Base-by-base conservation (phyloP, 2,113 vertebrate genomes). In the Pterocles gutturalis region DNA sequence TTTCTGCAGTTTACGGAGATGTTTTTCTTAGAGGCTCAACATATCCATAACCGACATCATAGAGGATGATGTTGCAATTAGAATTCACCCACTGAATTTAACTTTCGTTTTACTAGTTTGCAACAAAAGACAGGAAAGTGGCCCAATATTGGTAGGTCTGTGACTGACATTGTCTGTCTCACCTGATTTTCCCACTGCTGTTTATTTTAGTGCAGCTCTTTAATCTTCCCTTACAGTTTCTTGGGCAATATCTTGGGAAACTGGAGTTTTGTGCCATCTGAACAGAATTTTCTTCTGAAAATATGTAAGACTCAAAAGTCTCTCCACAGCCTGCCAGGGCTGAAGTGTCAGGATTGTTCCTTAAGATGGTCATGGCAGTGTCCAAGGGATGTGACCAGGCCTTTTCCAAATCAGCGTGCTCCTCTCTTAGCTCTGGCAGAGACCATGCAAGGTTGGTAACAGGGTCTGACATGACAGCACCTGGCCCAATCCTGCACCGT, bases 81-180 rank as follows among this genome's bases (percentile, higher is more conserved):
- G 93, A 90, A 54, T n/a, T 25, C 45, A 45, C 75, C 41, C 66
- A 53, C 33, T 75, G 76, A 83, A 79, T 70, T 67, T 90, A 86
- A 80, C 38, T 75, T 83, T 76, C 3, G 0, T 83, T 94, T 92
- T 70, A 76, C 76, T 65, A 72, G 53, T 91, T 69, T 64, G 34
- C 29, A 61, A 49, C 46, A 45, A 81, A 54, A 90, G 15, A 48
- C n/a, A 89, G 95, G 84, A 96, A 96, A 83, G 46, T 94, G 93
- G 88, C 66, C 36, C 71, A 93, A 64, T 53, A n/a, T 45, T 29
- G 33, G 25, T 66, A 41, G 9, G 25, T 90, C 93, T 81, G 41
- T 82, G 73, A n/a, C 60, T 69, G 45, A n/a, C n/a, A 55, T 28
- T 71, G 22, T 58, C 38, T 62, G 38, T 45, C 31, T 45, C 73